Evolutionary conservation across 30 jellyfish, hydroid and myxozoan genomes (phyloP), one percentile per base, ranked within the genome.

Genomic region (Hydractinia echinata): DNA sequence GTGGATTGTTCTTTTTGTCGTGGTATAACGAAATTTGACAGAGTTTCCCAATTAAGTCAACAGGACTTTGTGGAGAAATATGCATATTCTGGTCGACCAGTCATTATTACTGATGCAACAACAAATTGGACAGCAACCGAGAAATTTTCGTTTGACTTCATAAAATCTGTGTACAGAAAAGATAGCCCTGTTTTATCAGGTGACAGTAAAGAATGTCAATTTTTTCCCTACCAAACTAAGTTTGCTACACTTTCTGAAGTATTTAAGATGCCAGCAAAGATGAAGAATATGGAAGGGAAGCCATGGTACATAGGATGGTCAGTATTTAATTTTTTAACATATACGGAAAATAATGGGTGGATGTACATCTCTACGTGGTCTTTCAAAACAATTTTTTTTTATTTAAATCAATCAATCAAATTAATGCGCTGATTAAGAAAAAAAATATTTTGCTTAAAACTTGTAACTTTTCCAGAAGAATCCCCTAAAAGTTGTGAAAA

Each of bases 301-400:
- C 88, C 95, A 6, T 90, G 97, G 97, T 90, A 90, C 67, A 85
- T 90, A 69, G 97, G 97, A 68, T 90, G 97, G 97, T 90, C 71
- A 76, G 97, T 86, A 18, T 49, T 55, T 49, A 39, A 44, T 6
- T 76, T 76, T 19, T 49, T 44, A 51, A 1, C 69, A 1, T 58
- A 16, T 1, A 30, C n/a, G n/a, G 44, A 30, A 30, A 30, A 30
- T 1, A 30, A 30, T 30, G 44, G 44, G 44, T 30, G 44, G 44
- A 30, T 30, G 44, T 30, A 30, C 44, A 30, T 30, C 44, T 30
- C 44, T 2, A n/a, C n/a, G n/a, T n/a, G n/a, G n/a, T n/a, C n/a
- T n/a, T n/a, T n/a, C n/a, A n/a, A n/a, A n/a, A n/a, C n/a, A n/a
- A n/a, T n/a, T n/a, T n/a, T n/a, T n/a, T n/a, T n/a, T n/a, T 30